These are phyloP conservation scores for Caenorhabditis brenneri DNA, from an alignment of 1,140 invertebrate genomes.

Conservation along the genomic window DNA sequence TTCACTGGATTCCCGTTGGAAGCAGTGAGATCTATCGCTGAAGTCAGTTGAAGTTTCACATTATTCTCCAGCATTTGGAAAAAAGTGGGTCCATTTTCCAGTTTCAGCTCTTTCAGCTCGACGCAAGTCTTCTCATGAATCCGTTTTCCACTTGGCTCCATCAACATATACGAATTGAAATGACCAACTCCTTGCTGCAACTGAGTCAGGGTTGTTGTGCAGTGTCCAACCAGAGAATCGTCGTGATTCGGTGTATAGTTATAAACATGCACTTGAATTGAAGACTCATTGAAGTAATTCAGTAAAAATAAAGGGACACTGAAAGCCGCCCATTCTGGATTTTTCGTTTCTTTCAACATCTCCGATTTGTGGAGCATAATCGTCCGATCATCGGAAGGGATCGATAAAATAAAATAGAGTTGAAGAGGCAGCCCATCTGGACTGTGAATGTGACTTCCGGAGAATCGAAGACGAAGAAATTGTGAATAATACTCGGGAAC, in stretches of 20 bases:
- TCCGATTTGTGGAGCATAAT: slow-evolving; percentile 14
- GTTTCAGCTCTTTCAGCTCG: not conserved
- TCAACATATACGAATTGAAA: slow-evolving; percentile 18
- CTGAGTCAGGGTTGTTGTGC: slow-evolving; percentile 1
- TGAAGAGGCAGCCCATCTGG: not conserved
- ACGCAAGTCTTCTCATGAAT: slow-evolving; percentile 4
- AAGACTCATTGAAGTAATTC: slow-evolving; percentile 23
- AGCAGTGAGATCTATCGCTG: slow-evolving; percentile 47
- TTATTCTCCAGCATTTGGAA: slow-evolving; percentile 10
- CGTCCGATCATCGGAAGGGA: not conserved
- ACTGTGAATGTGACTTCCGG: slow-evolving; percentile 22
- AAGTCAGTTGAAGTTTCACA: not conserved
- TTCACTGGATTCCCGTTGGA: slow-evolving; percentile 52
- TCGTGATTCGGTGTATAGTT: slow-evolving; percentile 34
- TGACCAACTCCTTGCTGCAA: slow-evolving; percentile 5
- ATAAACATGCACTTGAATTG: slow-evolving; percentile 17
- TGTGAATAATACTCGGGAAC: slow-evolving; percentile 11
- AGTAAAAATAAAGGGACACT: slow-evolving; percentile 7
- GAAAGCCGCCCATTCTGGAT: not conserved
- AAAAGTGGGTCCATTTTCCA: slow-evolving; percentile 6
- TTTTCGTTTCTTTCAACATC: slow-evolving; percentile 3
- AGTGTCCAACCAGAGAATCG: not conserved
- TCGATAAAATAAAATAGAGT: slow-evolving; percentile 2
- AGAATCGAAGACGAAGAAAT: not conserved
- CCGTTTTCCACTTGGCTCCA: not conserved